Evolutionary conservation across 2,888 invertebrate species (phyloP), one percentile per base, ranked within the genome.

Genomic region (Diarsia mendica): DNA sequence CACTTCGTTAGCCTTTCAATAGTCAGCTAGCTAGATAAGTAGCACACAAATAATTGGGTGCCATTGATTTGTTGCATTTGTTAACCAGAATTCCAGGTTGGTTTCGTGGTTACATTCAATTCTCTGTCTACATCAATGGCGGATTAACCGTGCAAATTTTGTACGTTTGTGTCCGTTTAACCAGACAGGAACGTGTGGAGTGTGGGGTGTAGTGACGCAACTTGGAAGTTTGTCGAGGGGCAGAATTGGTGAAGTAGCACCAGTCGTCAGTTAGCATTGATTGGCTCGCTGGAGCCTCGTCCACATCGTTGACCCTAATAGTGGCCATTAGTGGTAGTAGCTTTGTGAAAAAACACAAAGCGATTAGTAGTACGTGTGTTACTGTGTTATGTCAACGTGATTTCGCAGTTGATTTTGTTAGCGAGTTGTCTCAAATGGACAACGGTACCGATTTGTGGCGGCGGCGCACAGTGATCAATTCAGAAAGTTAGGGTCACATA

Each of bases 231-330:
- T 76, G 72, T 67, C 28, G 78, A 80, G 75, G 76, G 80, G 75
- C 77, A 53, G 78, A 81, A 85, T 81, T 78, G 72, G 69, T 87
- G 69, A 80, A 84, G 84, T 81, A 83, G 69, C 79, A 75, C 80
- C 64, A 72, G 72, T 83, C 77, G 85, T 82, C 83, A 80, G 80
- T 85, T 83, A 87, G 71, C 87, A 87, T 88, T 87, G 89, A 91
- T 90, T 90, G 85, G 85, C 79, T 83, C 72, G 83, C 79, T 85
- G 86, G 80, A 87, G 76, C 81, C 78, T 84, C 78, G 84, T 84
- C 79, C 75, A 87, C 84, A 85, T 87, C 85, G 85, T 90, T 90
- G 90, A 91, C 90, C 90, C 72, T 87, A 89, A 90, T 90, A 87
- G 85, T 81, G 71, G 72, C 77, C 68, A 88, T 89, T 89, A 86